Evolutionary conservation across 1,140 invertebrate species (phyloP).

Genomic region (Sycophaga agraensis): DNA sequence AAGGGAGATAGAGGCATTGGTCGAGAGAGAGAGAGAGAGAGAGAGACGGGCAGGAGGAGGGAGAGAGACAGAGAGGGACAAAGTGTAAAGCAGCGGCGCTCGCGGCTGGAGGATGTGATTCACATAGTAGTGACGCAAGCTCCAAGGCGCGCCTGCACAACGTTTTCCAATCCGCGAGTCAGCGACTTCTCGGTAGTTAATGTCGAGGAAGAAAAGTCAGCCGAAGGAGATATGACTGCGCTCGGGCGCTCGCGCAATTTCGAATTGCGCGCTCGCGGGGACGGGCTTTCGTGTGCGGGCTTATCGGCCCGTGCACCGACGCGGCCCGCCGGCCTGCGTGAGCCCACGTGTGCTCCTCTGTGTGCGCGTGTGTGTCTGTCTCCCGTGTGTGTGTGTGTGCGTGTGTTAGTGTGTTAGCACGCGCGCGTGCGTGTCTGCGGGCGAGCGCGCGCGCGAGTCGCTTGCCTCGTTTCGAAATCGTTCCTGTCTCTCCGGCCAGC

Average conservation of each 20-base stretch:
- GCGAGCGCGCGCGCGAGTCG: no score
- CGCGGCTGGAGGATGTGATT: conserved; percentile 38
- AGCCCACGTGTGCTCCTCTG: no score
- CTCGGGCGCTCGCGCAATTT: conserved; percentile 20
- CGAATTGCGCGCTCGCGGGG: conserved; percentile 12
- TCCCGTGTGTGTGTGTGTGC: no score
- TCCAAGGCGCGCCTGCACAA: conserved; percentile 42
- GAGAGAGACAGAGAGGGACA: no score
- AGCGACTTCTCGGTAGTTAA: conserved; percentile 40
- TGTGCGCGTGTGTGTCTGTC: background rate
- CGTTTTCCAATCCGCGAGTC: conserved; percentile 42
- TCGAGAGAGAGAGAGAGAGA: background rate
- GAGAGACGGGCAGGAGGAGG: no score
- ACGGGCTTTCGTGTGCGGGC: no score
- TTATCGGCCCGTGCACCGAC: no score
- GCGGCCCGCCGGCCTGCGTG: no score
- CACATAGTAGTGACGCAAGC: conserved; percentile 47
- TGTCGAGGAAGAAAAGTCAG: conserved; percentile 38
- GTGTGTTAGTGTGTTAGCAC: no score
- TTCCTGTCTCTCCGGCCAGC: background rate
- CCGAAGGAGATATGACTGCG: conserved; percentile 30
- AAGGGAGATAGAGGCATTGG: no score
- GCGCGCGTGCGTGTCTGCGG: no score
- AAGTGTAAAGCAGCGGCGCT: background rate
- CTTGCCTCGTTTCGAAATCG: background rate